phyloP scores from a whole-genome alignment of 1,140 invertebrate genomes.

The Pseudomyrmex cubaensis region DNA sequence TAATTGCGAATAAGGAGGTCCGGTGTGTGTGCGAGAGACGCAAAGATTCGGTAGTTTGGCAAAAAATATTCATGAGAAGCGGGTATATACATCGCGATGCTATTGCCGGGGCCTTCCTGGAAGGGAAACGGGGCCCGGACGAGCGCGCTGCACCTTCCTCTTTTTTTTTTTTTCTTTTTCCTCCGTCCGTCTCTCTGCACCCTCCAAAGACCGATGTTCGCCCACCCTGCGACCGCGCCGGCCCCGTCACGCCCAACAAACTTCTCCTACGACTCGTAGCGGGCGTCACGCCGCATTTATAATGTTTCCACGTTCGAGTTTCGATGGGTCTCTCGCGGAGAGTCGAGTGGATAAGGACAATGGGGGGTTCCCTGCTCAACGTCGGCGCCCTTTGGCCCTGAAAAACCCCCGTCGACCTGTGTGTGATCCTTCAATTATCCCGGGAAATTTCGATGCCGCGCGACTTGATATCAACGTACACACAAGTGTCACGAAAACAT shows the following conservation, averaged over 20 bases:
- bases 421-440: conserved; percentile 62
- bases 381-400: conserved; percentile 67
- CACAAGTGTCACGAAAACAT: too few species aligned
- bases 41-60: conserved; percentile 66
- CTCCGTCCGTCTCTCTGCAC: neutral
- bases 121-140: conserved; percentile 72
- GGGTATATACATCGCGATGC: conserved; percentile 62
- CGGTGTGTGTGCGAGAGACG: conserved; percentile 75
- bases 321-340: conserved; percentile 75
- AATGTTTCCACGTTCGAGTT: conserved; percentile 84
- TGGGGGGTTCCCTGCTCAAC: conserved; percentile 44
- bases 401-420: conserved; percentile 57
- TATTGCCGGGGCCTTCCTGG: conserved; percentile 78
- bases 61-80: conserved; percentile 67
- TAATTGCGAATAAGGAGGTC: conserved; percentile 48
- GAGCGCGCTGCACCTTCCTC: conserved; percentile 36
- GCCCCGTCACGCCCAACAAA: conserved; percentile 83
- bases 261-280: conserved; percentile 74
- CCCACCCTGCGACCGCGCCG: conserved; percentile 71
- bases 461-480: conserved; percentile 20
- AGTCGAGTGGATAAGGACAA: conserved; percentile 67
- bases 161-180: neutral
- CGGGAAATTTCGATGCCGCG: conserved; percentile 1
- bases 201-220: conserved; percentile 37
- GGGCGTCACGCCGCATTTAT: conserved; percentile 83